These are phyloP conservation scores for Hyla sarda DNA, from an alignment of 2,113 vertebrate species.

Conservation along the genomic window DNA sequence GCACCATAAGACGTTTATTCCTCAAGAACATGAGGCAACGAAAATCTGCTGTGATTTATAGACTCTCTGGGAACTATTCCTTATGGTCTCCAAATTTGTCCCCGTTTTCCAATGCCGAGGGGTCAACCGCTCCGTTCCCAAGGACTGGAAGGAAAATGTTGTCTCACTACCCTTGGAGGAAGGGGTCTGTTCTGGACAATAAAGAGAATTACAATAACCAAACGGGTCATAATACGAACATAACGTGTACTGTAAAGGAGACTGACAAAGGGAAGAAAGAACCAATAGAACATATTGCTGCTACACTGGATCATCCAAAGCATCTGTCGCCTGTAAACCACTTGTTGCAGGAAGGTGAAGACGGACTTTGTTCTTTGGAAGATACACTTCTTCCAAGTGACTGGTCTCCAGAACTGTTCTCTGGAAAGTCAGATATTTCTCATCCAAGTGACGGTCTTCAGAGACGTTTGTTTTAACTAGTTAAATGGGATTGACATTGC, in stretches of 20 bases:
- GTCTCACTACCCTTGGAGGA: neutral
- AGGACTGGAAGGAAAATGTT: slow-evolving; percentile 13
- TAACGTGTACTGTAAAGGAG: neutral
- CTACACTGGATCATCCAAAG: neutral
- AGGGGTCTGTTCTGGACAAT: slow-evolving; percentile 53
- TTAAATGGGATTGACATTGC: too few relatives aligned
- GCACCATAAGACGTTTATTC: slow-evolving; percentile 63
- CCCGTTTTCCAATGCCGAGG: slow-evolving; percentile 44
- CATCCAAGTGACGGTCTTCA: neutral
- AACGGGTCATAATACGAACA: neutral
- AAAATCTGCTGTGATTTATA: neutral
- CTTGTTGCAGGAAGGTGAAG: slow-evolving; percentile 50
- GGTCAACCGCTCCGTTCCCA: neutral
- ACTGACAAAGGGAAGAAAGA: neutral
- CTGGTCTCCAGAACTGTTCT: slow-evolving; percentile 81
- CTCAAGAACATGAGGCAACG: slow-evolving; percentile 55
- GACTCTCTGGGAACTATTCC: neutral
- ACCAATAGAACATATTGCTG: slow-evolving; percentile 17
- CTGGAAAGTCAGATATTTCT: slow-evolving; percentile 52
- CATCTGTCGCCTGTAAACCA: slow-evolving; percentile 12
- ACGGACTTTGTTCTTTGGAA: neutral
- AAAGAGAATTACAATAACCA: slow-evolving; percentile 37
- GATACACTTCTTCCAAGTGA: neutral
- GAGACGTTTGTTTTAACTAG: slow-evolving; percentile 45
- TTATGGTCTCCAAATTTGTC: slow-evolving; percentile 11